These are phyloP conservation scores for Salvelinus sp. DNA, from an alignment of 2,113 vertebrate genomes.

Conservation along the genomic window DNA sequence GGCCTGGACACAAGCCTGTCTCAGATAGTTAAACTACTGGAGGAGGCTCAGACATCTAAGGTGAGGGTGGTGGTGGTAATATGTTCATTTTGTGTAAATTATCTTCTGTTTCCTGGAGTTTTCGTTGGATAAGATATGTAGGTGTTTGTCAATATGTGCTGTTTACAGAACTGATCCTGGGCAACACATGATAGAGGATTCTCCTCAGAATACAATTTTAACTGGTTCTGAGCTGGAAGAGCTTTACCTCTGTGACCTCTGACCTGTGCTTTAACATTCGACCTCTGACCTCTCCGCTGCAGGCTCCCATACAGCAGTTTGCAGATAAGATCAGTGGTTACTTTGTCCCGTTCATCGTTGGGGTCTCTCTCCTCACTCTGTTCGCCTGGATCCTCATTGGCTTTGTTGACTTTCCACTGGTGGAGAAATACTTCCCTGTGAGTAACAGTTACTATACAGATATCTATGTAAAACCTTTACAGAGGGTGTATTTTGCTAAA, in stretches of 20 bases:
- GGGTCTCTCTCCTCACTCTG: slow-evolving; percentile 85
- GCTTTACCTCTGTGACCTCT: not conserved
- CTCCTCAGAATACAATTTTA: not conserved
- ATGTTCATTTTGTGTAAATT: too few species aligned
- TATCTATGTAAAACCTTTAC: too few species aligned
- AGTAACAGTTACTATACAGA: slow-evolving; percentile 54
- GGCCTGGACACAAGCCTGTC: slow-evolving; percentile 94
- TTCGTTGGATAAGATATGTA: too few species aligned
- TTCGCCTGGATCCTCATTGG: slow-evolving; percentile 91
- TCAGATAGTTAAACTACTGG: slow-evolving; percentile 96
- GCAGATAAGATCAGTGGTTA: slow-evolving; percentile 98
- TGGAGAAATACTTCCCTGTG: slow-evolving; percentile 91
- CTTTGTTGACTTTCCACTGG: slow-evolving; percentile 88
- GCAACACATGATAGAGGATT: not conserved
- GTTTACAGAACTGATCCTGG: not conserved
- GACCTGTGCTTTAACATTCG: not conserved
- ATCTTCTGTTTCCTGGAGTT: not conserved
- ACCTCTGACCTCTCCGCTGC: slow-evolving; percentile 32
- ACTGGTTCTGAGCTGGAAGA: too few species aligned
- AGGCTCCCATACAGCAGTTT: slow-evolving; percentile 98
- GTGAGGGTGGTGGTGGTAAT: slow-evolving; percentile 59
- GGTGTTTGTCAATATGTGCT: not conserved
- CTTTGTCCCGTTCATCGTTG: slow-evolving; percentile 94
- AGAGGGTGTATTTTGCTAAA: too few species aligned
- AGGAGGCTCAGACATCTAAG: slow-evolving; percentile 98